These are phyloP conservation scores for Bufo gargarizans DNA, from an alignment of 2,113 vertebrate species.

Conservation along the genomic window DNA sequence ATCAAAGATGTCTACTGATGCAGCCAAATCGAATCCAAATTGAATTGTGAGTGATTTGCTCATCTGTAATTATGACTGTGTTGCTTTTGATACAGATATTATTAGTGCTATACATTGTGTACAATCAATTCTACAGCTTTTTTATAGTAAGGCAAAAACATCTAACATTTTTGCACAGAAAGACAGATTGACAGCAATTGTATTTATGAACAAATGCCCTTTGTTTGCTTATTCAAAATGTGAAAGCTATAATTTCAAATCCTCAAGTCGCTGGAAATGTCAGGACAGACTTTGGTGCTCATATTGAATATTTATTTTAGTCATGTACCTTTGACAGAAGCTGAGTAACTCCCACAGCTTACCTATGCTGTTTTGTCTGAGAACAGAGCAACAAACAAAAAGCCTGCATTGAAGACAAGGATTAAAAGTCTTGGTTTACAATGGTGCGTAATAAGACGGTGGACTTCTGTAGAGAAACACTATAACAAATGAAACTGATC, in stretches of 20 bases:
- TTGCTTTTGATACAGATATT: background rate
- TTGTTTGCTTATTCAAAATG: conserved; percentile 12
- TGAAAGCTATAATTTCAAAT: conserved; percentile 34
- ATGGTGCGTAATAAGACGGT: conserved; percentile 32
- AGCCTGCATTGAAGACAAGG: conserved; percentile 14
- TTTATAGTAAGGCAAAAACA: background rate
- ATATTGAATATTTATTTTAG: conserved; percentile 47
- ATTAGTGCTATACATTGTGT: background rate
- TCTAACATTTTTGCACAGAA: background rate
- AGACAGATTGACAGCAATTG: background rate
- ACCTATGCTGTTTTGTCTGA: conserved; percentile 32
- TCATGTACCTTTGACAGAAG: conserved; percentile 50
- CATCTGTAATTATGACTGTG: background rate
- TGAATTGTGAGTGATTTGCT: background rate
- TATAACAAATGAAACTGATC: conserved; percentile 34
- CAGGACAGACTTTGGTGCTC: conserved; percentile 16
- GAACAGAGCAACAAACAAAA: conserved; percentile 47
- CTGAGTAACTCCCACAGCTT: conserved; percentile 46
- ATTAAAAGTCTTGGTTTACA: conserved; percentile 42
- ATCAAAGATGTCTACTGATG: too few species aligned
- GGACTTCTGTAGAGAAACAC: conserved; percentile 11
- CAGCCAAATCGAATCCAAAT: too few species aligned
- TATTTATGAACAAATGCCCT: conserved; percentile 6
- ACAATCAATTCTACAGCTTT: background rate
- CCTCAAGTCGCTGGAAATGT: conserved; percentile 3